These are phyloP conservation scores for Polietes domitor DNA, from an alignment of 2,888 invertebrate species.

Conservation along the genomic window DNA sequence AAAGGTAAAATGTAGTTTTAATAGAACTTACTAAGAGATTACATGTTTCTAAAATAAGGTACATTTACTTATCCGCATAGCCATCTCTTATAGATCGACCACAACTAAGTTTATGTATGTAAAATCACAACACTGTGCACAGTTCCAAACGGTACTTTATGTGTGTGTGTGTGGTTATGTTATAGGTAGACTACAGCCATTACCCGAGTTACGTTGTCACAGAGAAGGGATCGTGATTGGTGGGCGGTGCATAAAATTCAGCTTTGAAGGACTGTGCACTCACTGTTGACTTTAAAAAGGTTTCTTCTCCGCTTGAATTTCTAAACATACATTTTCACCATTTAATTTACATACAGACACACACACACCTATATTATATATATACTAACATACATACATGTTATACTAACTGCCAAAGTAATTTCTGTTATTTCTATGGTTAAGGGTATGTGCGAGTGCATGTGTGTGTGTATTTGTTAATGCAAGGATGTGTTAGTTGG, in stretches of 20 bases:
- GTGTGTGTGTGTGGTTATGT: not conserved
- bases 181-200: not conserved
- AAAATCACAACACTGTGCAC: no score
- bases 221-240: not conserved
- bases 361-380: not conserved
- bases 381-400: not conserved
- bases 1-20: no score
- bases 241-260: not conserved
- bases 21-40: no score
- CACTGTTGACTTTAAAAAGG: constrained; percentile 11
- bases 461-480: not conserved
- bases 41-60: no score
- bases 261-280: not conserved
- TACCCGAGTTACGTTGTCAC: not conserved
- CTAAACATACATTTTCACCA: constrained; percentile 38
- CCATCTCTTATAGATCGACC: no score
- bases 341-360: constrained; percentile 19
- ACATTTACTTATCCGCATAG: no score
- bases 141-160: not conserved
- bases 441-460: not conserved
- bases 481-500: constrained; percentile 1
- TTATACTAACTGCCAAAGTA: constrained; percentile 17
- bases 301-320: not conserved
- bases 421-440: constrained; percentile 41
- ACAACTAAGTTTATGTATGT: no score